A percentile compares a stretch with the other conserved stretches of the same genome.
Evolutionary conservation across 1,140 invertebrate genomes (phyloP).

Genomic region (Cydia splendana): DNA sequence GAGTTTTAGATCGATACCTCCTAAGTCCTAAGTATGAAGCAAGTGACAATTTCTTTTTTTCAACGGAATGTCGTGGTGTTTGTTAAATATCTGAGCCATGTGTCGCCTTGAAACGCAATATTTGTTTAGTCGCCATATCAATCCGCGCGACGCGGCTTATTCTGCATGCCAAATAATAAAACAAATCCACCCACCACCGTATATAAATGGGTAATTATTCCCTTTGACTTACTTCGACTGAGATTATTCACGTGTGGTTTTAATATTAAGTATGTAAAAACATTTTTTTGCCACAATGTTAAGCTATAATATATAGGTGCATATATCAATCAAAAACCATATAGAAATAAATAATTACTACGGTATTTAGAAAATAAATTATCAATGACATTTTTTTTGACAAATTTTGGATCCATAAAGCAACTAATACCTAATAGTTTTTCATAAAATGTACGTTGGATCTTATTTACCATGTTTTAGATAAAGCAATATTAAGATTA

Average conservation of each 20-base stretch:
- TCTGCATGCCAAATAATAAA: constrained; percentile 27
- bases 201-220: constrained; percentile 30
- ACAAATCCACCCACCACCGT: constrained; percentile 16
- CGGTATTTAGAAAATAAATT: no score
- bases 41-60: no score
- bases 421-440: neutral
- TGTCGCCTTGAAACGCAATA: constrained; percentile 40
- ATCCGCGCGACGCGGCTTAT: constrained; percentile 37
- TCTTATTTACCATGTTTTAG: no score
- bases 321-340: neutral
- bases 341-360: neutral
- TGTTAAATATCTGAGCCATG: constrained; percentile 16
- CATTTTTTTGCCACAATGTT: neutral
- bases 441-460: no score
- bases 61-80: neutral
- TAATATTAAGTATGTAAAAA: neutral
- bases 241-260: neutral
- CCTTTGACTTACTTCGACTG: neutral
- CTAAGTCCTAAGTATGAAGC: no score
- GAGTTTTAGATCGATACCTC: no score
- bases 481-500: no score
- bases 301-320: neutral
- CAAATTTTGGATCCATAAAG: neutral
- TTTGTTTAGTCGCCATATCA: constrained; percentile 50
- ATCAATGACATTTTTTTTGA: no score